Base-by-base conservation (phyloP, 2,113 vertebrate species). In the Turdus rufiventris region DNA sequence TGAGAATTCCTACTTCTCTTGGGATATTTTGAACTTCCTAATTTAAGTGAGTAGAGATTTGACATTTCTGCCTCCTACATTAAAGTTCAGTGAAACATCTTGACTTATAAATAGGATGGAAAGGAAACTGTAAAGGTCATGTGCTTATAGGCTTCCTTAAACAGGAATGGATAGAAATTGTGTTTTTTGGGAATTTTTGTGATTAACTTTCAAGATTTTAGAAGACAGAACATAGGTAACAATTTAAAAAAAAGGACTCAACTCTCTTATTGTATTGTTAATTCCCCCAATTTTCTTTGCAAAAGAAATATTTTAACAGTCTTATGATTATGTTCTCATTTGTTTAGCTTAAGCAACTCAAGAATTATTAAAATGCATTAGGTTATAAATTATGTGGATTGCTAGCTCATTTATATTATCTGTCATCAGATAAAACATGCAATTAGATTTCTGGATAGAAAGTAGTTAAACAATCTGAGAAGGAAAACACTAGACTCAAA, bases 351-450 rank as follows among this genome's bases (percentile, higher is more conserved):
- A 70, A 85, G 42, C 57, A 62, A 85, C 33, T 54, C 38, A 87
- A 48, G 25, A 77, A 72, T 82, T 78, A 78, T 89, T 89, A 86
- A 94, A 90, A 91, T 71, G 51, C 29, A 65, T 86, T 82, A 67
- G 45, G 14, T 58, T 89, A 56, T 74, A 87, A 65, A 65, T 85
- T 84, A 78, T 91, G 73, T 91, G 87, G 48, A 67, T 87, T 85
- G 36, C 16, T 76, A 50, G n/a, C 62, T 87, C 43, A 47, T 85
- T 89, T 75, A n/a, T 91, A 43, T 74, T 81, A 36, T 68, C 73
- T 85, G 19, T 75, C 47, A 72, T 72, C 1, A 5, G 40, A 53
- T 85, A 75, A 96, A 87, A 75, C 36, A 68, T 68, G 36, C 13
- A 65, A 71, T 89, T 92, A 75, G 36, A 91, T 92, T 82, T 87